Evolutionary conservation across 2,888 invertebrate species (phyloP).

Genomic region (Polydrusus pterygomalis): DNA sequence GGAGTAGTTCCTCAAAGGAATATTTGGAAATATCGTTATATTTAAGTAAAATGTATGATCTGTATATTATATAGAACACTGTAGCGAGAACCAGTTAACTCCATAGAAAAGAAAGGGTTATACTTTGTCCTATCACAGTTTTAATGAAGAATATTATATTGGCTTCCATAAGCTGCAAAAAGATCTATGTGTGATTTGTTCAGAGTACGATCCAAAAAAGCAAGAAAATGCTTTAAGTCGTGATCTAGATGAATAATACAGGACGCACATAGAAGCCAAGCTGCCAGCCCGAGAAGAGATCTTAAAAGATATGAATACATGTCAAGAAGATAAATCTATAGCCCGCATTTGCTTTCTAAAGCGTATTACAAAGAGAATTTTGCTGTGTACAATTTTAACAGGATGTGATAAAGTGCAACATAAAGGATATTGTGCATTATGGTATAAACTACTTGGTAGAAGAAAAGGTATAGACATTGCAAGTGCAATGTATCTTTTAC

Average conservation of each 20-base stretch:
- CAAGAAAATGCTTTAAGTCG: neutral
- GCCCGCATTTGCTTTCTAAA: neutral
- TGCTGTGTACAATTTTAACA: slow-evolving; percentile 11
- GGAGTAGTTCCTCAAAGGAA: neutral
- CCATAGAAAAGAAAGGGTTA: slow-evolving; percentile 1
- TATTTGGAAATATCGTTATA: neutral
- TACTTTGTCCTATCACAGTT: slow-evolving; percentile 6
- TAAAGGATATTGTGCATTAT: neutral
- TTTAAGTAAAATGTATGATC: slow-evolving; percentile 3
- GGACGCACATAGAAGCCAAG: neutral
- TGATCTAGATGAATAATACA: neutral
- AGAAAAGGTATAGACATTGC: no score
- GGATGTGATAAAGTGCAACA: neutral
- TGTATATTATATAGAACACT: neutral
- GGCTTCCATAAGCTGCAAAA: neutral
- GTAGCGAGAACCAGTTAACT: neutral
- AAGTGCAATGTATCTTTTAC: no score
- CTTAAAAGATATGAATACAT: neutral
- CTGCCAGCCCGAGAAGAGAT: neutral
- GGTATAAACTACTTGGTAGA: slow-evolving; percentile 3
- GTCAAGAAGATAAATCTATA: neutral
- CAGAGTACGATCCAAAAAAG: neutral
- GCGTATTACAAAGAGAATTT: neutral
- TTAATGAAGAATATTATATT: slow-evolving; percentile 7
- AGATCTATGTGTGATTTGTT: neutral